These are phyloP conservation scores for Psix sp. DNA, from an alignment of 1,140 invertebrate genomes.

Conservation along the genomic window DNA sequence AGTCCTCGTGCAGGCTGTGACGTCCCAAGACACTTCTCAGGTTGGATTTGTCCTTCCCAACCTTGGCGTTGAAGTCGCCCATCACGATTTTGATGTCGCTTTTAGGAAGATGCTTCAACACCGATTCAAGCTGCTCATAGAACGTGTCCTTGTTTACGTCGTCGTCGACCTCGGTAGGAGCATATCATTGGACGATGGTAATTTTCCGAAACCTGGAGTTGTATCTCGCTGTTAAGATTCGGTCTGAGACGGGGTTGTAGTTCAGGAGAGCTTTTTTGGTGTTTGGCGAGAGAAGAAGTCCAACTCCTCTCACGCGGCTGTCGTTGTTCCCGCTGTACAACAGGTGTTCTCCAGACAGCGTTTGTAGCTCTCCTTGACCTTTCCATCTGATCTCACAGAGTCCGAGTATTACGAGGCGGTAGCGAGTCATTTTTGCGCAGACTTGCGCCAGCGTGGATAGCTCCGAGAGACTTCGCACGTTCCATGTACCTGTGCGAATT, in stretches of 20 bases:
- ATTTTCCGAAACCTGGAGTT: not conserved
- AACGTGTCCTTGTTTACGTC: not conserved
- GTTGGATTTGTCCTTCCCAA: not conserved
- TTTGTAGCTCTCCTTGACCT: not conserved
- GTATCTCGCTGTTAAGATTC: not conserved
- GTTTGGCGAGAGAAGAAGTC: not conserved
- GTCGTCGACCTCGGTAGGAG: not conserved
- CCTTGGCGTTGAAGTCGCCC: slow-evolving; percentile 5
- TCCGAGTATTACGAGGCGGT: slow-evolving; percentile 17
- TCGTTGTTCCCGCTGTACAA: slow-evolving; percentile 3
- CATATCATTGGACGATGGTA: slow-evolving; percentile 2
- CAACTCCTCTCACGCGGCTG: slow-evolving; percentile 3
- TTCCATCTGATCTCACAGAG: slow-evolving; percentile 19
- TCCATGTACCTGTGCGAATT: slow-evolving; percentile 34
- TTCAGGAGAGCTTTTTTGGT: slow-evolving; percentile 1
- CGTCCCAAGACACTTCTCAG: not conserved
- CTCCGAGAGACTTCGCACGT: slow-evolving; percentile 12
- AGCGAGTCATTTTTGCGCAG: not conserved
- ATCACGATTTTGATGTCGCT: slow-evolving; percentile 7
- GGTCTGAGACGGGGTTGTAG: not conserved
- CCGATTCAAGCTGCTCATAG: not conserved
- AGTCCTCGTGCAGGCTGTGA: slow-evolving; percentile 1
- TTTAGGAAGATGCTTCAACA: not conserved
- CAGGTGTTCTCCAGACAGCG: slow-evolving; percentile 1
- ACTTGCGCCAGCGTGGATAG: not conserved